Evolutionary conservation across 2,888 invertebrate species (phyloP), one percentile per base, ranked within the genome.

Genomic region (Balanococcus diminutus): DNA sequence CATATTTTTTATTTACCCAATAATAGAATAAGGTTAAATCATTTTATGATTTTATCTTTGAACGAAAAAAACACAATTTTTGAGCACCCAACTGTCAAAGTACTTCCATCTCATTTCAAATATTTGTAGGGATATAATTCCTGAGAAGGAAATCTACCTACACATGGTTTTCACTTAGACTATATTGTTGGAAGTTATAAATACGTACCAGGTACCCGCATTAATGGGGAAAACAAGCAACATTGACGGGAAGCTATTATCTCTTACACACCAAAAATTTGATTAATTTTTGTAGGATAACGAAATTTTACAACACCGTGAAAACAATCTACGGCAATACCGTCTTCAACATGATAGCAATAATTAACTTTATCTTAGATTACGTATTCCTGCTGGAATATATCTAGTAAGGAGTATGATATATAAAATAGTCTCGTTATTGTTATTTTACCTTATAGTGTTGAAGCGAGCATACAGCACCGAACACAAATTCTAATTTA

Each of bases 361-460:
- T 72, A 72, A 72, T 72, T 72, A 72, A 72, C 72, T 72, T 72
- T 72, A 72, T 72, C 72, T 72, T 5, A 72, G 72, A 28, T 28
- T 32, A 32, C 72, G 31, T 72, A 72, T 72, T 32, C 72, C 72
- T 72, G 72, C 72, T 28, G 31, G 72, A 72, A 72, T 72, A 72
- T 32, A 28, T 72, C 72, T n/a, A n/a, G 72, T 72, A 31, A 72
- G 31, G 72, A 72, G 31, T 72, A 72, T 31, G 31, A 72, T 72
- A 72, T 16, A 72, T 72, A 72, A 72, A 72, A 72, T 72, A 72
- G 72, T 31, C 72, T 72, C 72, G 72, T 72, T 72, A 72, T 72
- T 72, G 72, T 32, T 28, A 72, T 72, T 72, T 72, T 72, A 72
- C 72, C 72, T 72, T 16, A 16, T 16, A 16, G 31, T 16, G 72